phyloP scores from a whole-genome alignment of 2,113 vertebrate species.

The Peromyscus californicus region DNA sequence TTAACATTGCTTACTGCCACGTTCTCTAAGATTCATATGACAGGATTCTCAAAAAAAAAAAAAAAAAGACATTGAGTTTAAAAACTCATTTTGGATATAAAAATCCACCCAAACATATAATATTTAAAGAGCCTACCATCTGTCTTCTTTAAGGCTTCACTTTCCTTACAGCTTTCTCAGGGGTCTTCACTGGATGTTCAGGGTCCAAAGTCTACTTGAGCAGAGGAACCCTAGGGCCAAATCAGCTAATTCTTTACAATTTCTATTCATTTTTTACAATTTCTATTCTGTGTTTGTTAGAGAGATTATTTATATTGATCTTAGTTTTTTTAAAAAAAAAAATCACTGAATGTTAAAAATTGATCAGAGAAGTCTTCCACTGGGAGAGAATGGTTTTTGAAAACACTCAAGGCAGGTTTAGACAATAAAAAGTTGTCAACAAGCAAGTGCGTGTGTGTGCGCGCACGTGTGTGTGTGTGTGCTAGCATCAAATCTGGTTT shows the following conservation, averaged over 20 bases:
- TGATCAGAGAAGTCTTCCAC: slow-evolving; percentile 72
- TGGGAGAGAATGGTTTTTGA: slow-evolving; percentile 69
- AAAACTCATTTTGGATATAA: background rate
- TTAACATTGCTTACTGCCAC: background rate
- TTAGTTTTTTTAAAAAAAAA: background rate
- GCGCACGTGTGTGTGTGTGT: background rate
- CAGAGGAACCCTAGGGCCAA: slow-evolving; percentile 40
- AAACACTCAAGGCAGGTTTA: slow-evolving; percentile 61
- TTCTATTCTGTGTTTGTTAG: slow-evolving; percentile 70
- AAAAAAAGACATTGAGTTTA: background rate
- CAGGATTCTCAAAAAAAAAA: background rate
- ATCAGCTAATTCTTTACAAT: slow-evolving; percentile 66
- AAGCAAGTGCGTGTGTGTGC: background rate
- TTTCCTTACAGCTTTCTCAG: background rate
- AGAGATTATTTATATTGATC: slow-evolving; percentile 82
- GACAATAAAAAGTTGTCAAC: slow-evolving; percentile 60
- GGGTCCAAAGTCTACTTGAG: background rate
- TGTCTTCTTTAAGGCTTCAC: slow-evolving; percentile 10
- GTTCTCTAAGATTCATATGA: background rate
- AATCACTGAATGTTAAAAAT: slow-evolving; percentile 75
- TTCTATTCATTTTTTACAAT: slow-evolving; percentile 3
- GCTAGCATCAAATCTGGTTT: background rate
- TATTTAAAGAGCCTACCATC: background rate
- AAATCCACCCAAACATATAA: slow-evolving; percentile 20
- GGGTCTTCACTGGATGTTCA: background rate